Evolutionary conservation across 2,888 invertebrate genomes (phyloP).

Genomic region (Copidosoma aretas): DNA sequence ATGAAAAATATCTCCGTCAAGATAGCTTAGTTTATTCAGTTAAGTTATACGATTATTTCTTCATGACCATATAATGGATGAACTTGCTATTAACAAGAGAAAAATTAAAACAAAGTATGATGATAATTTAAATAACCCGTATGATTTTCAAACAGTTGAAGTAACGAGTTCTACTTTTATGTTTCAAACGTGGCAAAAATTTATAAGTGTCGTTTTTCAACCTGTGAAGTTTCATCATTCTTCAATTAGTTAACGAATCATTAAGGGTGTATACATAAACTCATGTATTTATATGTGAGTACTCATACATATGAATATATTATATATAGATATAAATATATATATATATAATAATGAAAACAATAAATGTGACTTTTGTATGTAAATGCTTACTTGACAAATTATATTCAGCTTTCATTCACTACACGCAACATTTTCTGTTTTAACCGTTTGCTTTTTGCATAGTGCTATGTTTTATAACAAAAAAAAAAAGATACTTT

Average conservation of each 20-base stretch:
- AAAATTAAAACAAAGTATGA: constrained; percentile 41
- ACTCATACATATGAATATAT: constrained; percentile 47
- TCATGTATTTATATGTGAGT: constrained; percentile 34
- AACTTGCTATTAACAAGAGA: constrained; percentile 40
- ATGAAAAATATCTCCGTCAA: constrained; percentile 35
- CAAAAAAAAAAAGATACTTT: constrained; percentile 4
- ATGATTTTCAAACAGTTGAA: constrained; percentile 33
- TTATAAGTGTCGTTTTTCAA: constrained; percentile 31
- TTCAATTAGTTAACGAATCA: constrained; percentile 50
- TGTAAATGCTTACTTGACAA: constrained; percentile 36
- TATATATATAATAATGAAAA: constrained; percentile 38
- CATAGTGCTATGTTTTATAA: constrained; percentile 9
- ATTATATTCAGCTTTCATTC: constrained; percentile 16
- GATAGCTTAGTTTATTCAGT: constrained; percentile 16
- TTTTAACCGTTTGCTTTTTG: constrained; percentile 8
- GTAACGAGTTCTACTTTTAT: constrained; percentile 41
- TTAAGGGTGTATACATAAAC: constrained; percentile 48
- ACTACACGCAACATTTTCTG: constrained; percentile 18
- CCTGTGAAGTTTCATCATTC: constrained; percentile 30
- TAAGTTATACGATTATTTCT: constrained; percentile 39
- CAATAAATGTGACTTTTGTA: constrained; percentile 48
- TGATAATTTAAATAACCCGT: constrained; percentile 17
- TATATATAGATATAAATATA: constrained; percentile 52
- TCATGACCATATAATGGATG: constrained; percentile 38
- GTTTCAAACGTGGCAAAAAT: constrained; percentile 44